Conservation (phyloP, 1,140 invertebrate species). For the Lepidurus arcticus region DNA sequence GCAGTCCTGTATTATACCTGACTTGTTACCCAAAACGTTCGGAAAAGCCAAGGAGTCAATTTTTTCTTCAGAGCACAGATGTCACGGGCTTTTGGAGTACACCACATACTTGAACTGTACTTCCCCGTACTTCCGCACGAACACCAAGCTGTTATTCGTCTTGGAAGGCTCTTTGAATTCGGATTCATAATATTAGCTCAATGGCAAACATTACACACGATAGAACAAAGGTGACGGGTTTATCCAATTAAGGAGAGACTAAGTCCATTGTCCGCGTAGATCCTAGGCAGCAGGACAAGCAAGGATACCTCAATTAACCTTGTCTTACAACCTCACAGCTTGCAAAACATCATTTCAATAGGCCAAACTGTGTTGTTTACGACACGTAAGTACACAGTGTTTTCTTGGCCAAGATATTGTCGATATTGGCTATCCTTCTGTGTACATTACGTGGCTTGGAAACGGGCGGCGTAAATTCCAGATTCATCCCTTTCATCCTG, state of each 20-base stretch:
- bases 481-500: no score
- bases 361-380: neutral
- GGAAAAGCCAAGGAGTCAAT: neutral
- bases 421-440: neutral
- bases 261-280: neutral
- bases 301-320: neutral
- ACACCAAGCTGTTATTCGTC: neutral
- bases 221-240: neutral
- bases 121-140: neutral
- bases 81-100: neutral
- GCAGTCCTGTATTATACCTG: neutral
- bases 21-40: neutral
- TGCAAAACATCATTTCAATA: neutral
- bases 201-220: neutral
- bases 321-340: neutral
- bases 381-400: neutral
- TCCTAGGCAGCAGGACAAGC: neutral
- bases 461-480: no score
- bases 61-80: neutral
- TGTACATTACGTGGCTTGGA: no score
- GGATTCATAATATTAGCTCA: no score
- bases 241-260: neutral
- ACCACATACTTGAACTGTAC: neutral
- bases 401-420: neutral
- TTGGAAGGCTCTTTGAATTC: neutral